These are phyloP conservation scores for Lepidochrysops patricia DNA, from an alignment of 2,888 invertebrate genomes.

Conservation along the genomic window DNA sequence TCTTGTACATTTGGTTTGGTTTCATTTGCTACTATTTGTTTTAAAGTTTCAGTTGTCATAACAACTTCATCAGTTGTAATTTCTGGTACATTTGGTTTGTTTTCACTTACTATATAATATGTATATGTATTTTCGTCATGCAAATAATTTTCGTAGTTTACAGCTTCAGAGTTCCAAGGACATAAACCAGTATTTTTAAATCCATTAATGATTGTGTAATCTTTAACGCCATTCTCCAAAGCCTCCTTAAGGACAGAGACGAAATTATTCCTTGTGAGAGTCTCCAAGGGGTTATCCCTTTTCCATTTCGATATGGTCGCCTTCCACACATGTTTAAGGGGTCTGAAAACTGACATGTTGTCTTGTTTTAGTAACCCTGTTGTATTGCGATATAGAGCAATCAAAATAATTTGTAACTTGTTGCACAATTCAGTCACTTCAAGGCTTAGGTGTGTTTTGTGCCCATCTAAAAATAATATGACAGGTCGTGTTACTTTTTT, in stretches of 20 bases:
- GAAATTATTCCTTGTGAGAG: constrained; percentile 6
- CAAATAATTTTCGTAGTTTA: constrained; percentile 1
- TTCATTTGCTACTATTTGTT: neutral
- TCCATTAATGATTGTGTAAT: neutral
- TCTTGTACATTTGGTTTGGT: neutral
- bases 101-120: too few species aligned
- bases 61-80: neutral
- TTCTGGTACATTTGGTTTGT: neutral
- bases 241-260: constrained; percentile 2
- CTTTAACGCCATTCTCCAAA: neutral
- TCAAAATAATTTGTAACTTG: neutral
- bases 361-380: too few species aligned
- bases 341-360: too few species aligned
- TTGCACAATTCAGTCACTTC: constrained; percentile 5
- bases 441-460: neutral
- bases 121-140: neutral
- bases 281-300: neutral
- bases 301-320: neutral
- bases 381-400: too few species aligned
- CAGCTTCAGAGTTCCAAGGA: neutral
- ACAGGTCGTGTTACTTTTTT: neutral
- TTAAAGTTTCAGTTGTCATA: neutral
- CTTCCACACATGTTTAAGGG: neutral
- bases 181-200: neutral
- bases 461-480: neutral